phyloP scores from a whole-genome alignment of 2,113 vertebrate genomes.

The Paradisaea rubra region DNA sequence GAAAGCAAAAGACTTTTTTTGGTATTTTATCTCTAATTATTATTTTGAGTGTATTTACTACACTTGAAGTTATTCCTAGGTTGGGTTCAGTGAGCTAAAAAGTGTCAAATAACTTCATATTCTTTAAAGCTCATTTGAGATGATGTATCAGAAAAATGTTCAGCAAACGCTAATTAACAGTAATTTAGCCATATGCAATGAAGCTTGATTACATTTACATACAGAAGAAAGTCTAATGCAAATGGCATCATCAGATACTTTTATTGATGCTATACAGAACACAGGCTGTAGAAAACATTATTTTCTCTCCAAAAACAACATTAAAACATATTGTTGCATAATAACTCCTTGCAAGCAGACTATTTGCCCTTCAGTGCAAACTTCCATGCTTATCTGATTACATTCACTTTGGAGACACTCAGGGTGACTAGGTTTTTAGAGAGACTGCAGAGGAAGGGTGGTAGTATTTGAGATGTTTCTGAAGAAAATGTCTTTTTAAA shows the following conservation, averaged over 20 bases:
- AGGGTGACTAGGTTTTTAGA: background rate
- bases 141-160: conserved; percentile 11
- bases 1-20: background rate
- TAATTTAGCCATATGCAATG: conserved; percentile 37
- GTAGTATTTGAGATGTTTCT: background rate
- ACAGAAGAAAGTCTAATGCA: conserved; percentile 16
- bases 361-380: background rate
- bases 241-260: conserved; percentile 9
- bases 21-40: background rate
- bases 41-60: background rate
- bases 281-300: background rate
- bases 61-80: background rate
- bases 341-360: background rate
- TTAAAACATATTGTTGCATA: background rate
- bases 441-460: background rate
- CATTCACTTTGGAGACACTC: background rate
- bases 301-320: background rate
- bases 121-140: conserved; percentile 13
- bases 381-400: background rate
- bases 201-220: conserved; percentile 50
- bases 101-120: background rate
- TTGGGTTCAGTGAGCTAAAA: background rate
- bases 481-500: background rate
- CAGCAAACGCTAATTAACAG: conserved; percentile 22
- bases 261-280: background rate